Base-by-base conservation (phyloP, 2,888 invertebrate genomes). In the Pherbina coryleti region DNA sequence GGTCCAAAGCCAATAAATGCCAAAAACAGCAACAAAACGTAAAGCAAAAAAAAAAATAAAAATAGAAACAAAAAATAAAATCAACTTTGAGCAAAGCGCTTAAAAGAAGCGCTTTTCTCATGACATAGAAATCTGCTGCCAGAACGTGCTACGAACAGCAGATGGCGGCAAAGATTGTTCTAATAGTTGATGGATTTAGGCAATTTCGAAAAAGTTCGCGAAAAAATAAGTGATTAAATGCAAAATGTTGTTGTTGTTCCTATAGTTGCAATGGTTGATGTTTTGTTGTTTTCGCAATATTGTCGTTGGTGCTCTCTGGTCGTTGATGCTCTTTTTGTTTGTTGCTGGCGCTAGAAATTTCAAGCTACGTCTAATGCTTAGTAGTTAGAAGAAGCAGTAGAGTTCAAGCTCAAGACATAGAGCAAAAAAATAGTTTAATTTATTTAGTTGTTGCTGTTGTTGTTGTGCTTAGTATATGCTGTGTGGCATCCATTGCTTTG, bases 401-500 rank as follows among this genome's bases (percentile, higher is more conserved):
- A 67, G 44, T 67, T 44, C 49, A 44, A 37, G 44, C 44, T n/a
- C 19, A 22, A 44, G 25, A 67, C 4, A 19, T 11, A 67, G 11
- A 9, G 49, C 70, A 51, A 53, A 51, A 69, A 70, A 22, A 51
- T 28, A 1, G 57, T 22, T 22, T 9, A 60, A 31, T 17, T 31
- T 31, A 14, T 31, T 31, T 64, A n/a, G 14, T 49, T 25, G 1
- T 44, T 31, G 53, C 51, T 66, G 55, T 60, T 76, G 55, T 60
- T 76, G 55, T 69, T 62, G 44, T 9, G 17, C 64, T 37, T 64
- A 31, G 51, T 53, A 9, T 11, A 60, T 31, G 44, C 37, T 19
- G n/a, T 60, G 22, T n/a, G n/a, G n/a, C 19, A n/a, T 14, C 17
- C 44, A 75, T 66, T 73, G 79, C 78, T 77, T 73, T 79, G 75